Evolutionary conservation across 2,888 invertebrate species (phyloP).

Genomic region (Mythimna impura): DNA sequence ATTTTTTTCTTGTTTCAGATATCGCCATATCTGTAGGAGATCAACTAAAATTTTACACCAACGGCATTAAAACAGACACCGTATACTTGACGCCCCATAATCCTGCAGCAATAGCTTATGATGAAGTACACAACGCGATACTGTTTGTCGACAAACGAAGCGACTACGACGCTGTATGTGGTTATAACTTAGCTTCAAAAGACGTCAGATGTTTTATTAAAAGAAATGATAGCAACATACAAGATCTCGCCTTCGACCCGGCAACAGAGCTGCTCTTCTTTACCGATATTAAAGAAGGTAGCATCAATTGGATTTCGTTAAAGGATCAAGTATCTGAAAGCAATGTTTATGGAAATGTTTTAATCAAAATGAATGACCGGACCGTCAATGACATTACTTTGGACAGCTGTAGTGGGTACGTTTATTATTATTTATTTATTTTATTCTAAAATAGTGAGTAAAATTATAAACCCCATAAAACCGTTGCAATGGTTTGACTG

Average conservation of each 20-base stretch:
- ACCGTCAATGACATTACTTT: background rate
- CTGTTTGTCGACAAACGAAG: background rate
- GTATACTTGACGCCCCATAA: background rate
- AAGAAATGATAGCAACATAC: background rate
- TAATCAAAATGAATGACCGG: background rate
- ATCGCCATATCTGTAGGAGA: constrained; percentile 5
- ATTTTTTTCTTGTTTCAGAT: background rate
- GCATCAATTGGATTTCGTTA: constrained; percentile 6
- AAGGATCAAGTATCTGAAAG: background rate
- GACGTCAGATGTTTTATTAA: background rate
- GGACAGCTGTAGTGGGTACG: constrained; percentile 3
- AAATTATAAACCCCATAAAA: too few relatives aligned
- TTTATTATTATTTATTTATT: background rate
- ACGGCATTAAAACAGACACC: background rate
- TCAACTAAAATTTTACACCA: background rate
- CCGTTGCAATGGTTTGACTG: too few relatives aligned
- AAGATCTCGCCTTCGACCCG: constrained; percentile 8
- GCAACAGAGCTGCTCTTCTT: background rate
- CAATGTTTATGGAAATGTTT: background rate
- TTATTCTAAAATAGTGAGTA: too few relatives aligned
- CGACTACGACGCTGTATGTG: background rate
- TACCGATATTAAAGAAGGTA: constrained; percentile 2
- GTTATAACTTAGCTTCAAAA: background rate
- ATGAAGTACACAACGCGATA: background rate
- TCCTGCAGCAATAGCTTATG: background rate